Evolutionary conservation across 2,113 vertebrate genomes (phyloP), one percentile per base, ranked within the genome.

Genomic region (Casuarius casuarius): DNA sequence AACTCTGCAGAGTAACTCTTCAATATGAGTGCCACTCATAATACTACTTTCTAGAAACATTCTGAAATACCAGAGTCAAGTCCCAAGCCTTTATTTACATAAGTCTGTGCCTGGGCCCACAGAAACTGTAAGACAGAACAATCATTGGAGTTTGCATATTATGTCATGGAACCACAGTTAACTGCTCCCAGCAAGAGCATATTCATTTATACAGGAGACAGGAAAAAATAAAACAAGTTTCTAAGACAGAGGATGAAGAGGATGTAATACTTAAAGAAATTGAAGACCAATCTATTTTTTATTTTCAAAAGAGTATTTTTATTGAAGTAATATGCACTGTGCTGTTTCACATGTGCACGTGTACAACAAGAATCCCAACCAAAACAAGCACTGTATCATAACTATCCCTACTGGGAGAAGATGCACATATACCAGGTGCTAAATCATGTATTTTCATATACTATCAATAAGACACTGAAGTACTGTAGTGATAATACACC

Each of bases 281-380:
- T 42, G 67, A 74, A 89, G 29, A 35, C 29, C 14, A 63, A 3
- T 28, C 49, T 61, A 29, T 38, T 88, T 52, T 92, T 40, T 49
- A 48, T 73, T 86, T 84, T 35, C 79, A 88, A 92, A 73, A 2
- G 49, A 80, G 25, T 54, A 62, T 52, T 88, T 94, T 73, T 52
- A 85, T 10, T 10, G 58, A 86, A 11, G 26, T 42, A 88, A 52
- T 1, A 21, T 5, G 40, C 25, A 42, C 38, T 38, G 46, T 72
- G 40, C 26, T 76, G 28, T 61, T 71, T 46, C 70, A 74, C 2
- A 2, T 7, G 18, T 38, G 35, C 7, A 22, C 0, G 5, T 12
- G 18, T 28, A 62, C 0, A 29, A 7, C 65, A 70, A 68, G 29
- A 31, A 15, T 49, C 67, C 22, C n/a, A 83, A 58, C 29, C 59